A percentile compares a stretch with the other conserved stretches of the same genome.
Conservation (phyloP, 2,113 vertebrate species). For the Polyodon spathula region DNA sequence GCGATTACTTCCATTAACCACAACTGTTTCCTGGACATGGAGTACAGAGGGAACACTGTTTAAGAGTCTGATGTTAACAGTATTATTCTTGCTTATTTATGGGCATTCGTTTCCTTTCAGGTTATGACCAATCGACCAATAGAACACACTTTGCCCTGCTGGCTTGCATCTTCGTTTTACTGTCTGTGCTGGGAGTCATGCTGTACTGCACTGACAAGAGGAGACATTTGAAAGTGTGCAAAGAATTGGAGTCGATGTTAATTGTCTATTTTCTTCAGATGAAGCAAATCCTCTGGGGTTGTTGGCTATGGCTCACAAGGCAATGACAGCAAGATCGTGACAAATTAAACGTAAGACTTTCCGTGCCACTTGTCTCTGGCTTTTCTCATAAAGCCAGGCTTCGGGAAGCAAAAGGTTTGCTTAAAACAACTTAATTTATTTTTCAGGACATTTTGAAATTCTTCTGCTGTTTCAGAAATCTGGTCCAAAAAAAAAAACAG, state of each 20-base stretch:
- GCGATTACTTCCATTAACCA: too few relatives aligned
- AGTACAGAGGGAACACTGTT: neutral
- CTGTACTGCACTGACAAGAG: constrained; percentile 63
- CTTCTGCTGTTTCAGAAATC: too few relatives aligned
- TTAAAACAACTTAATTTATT: neutral
- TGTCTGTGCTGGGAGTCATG: constrained; percentile 60
- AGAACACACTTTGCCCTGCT: constrained; percentile 51
- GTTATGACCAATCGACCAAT: constrained; percentile 57
- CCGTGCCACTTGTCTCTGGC: neutral
- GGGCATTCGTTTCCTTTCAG: constrained; percentile 26
- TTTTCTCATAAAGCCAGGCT: neutral
- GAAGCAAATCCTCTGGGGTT: constrained; percentile 62
- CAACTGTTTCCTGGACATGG: neutral
- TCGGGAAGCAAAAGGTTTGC: neutral
- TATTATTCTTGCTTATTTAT: neutral
- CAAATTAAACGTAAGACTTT: constrained; percentile 26
- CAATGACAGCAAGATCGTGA: constrained; percentile 45
- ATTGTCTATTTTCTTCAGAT: constrained; percentile 64
- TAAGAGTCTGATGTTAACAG: neutral
- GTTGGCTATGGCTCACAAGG: constrained; percentile 72
- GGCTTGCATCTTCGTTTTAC: constrained; percentile 64
- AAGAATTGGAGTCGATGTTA: constrained; percentile 66
- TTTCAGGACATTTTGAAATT: neutral
- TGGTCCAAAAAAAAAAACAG: too few relatives aligned
- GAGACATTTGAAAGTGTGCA: constrained; percentile 53